Evolutionary conservation across 2,797 vertebrate genomes (phyloP).

Genomic region (Phylloscopus collybita): DNA sequence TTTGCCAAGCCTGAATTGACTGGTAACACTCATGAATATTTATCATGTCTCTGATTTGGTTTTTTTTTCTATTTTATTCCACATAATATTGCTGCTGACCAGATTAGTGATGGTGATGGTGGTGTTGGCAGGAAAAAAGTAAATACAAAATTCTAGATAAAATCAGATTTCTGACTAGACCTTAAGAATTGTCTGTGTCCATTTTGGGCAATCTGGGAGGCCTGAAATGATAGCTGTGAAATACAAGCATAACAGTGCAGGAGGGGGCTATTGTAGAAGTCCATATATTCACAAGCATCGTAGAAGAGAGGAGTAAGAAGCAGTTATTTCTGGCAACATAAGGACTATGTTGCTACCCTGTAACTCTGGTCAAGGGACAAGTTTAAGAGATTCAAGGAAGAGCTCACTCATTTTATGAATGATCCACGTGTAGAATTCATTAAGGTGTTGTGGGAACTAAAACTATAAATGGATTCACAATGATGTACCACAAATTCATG

Average conservation of each 20-base stretch:
- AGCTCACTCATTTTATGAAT: not conserved
- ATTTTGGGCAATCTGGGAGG: not conserved
- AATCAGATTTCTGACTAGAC: not conserved
- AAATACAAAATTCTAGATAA: not conserved
- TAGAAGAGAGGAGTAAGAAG: not conserved
- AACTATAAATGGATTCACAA: not conserved
- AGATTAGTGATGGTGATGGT: not conserved
- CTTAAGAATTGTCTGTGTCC: not conserved
- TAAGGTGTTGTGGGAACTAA: not conserved
- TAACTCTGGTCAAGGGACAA: not conserved
- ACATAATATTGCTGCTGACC: not conserved
- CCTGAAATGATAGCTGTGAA: not conserved
- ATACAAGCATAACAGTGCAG: not conserved
- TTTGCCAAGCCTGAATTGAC: constrained; percentile 5
- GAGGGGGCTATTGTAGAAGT: not conserved
- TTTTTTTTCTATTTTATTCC: not conserved
- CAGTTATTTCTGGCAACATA: not conserved
- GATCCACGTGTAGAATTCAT: not conserved
- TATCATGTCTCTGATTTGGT: not conserved
- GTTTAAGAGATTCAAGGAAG: not conserved
- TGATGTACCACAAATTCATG: not conserved
- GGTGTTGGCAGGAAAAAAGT: not conserved
- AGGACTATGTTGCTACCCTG: not conserved
- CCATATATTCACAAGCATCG: not conserved
- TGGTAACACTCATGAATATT: constrained; percentile 24